phyloP scores from a whole-genome alignment of 92 coral and sea anemone species.

The Diadumene lineata region DNA sequence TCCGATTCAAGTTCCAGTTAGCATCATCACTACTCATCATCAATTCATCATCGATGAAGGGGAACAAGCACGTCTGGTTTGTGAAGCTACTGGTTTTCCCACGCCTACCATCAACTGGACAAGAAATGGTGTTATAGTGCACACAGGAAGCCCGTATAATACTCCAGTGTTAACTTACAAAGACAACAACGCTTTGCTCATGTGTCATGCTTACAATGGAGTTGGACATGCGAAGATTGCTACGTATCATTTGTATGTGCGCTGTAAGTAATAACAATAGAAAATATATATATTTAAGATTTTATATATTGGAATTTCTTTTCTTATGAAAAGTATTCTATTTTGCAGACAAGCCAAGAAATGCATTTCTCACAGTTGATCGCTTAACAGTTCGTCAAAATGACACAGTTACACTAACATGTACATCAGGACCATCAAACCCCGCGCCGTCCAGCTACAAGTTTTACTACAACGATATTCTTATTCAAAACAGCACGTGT shows the following conservation, averaged over 20 bases:
- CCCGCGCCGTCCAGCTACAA: slow-evolving; percentile 22
- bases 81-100: no score
- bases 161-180: no score
- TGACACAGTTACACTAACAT: slow-evolving; percentile 15
- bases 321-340: no score
- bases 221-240: slow-evolving; percentile 14
- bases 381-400: slow-evolving; percentile 17
- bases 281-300: no score
- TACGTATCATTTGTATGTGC: slow-evolving; percentile 8
- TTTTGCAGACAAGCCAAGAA: slow-evolving; percentile 14
- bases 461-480: slow-evolving; percentile 19
- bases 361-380: neutral
- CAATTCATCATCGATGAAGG: no score
- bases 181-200: slow-evolving; percentile 3
- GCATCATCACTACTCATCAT: no score
- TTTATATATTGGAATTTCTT: no score
- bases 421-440: slow-evolving; percentile 31
- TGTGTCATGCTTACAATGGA: slow-evolving; percentile 22
- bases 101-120: slow-evolving; percentile 44
- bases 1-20: no score
- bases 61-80: no score
- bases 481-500: slow-evolving; percentile 11
- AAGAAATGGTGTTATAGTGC: no score
- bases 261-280: slow-evolving; percentile 11
- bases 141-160: no score